Evolutionary conservation across 2,888 invertebrate species (phyloP).

Genomic region (Cheilosia grossa): DNA sequence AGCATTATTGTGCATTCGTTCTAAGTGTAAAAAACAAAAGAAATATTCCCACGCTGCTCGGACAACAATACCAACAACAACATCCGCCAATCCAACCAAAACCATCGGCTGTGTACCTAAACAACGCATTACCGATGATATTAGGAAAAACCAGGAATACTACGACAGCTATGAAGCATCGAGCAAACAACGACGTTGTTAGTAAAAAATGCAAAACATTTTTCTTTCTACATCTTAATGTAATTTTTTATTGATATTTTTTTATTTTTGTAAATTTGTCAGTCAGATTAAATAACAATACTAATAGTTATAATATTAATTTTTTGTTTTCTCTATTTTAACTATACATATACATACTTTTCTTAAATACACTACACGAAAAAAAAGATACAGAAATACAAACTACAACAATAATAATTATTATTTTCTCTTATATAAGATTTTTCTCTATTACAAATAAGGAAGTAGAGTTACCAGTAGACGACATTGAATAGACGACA

Average conservation of each 20-base stretch:
- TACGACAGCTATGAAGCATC: neutral
- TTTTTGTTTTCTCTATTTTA: slow-evolving; percentile 35
- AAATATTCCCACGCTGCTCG: slow-evolving; percentile 62
- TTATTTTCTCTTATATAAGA: neutral
- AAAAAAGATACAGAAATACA: slow-evolving; percentile 38
- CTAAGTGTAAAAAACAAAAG: slow-evolving; percentile 32
- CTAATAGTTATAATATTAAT: slow-evolving; percentile 62
- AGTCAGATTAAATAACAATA: slow-evolving; percentile 73
- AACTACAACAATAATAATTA: slow-evolving; percentile 41
- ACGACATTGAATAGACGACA: slow-evolving; percentile 68
- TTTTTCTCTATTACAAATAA: slow-evolving; percentile 3
- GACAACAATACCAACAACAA: neutral
- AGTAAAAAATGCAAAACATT: slow-evolving; percentile 27
- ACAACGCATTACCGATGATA: slow-evolving; percentile 9
- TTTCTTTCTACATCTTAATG: slow-evolving; percentile 51
- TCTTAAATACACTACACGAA: slow-evolving; percentile 51
- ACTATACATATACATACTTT: slow-evolving; percentile 58
- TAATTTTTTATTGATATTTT: slow-evolving; percentile 57
- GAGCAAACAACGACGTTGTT: slow-evolving; percentile 23
- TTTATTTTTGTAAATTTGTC: slow-evolving; percentile 70
- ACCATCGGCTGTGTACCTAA: slow-evolving; percentile 43
- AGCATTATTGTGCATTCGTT: slow-evolving; percentile 8
- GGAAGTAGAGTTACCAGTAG: slow-evolving; percentile 37
- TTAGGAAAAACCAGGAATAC: slow-evolving; percentile 17
- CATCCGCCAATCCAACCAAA: slow-evolving; percentile 66